Evolutionary conservation across 2,113 vertebrate genomes (phyloP).

Genomic region (Chiloscyllium plagiosum): DNA sequence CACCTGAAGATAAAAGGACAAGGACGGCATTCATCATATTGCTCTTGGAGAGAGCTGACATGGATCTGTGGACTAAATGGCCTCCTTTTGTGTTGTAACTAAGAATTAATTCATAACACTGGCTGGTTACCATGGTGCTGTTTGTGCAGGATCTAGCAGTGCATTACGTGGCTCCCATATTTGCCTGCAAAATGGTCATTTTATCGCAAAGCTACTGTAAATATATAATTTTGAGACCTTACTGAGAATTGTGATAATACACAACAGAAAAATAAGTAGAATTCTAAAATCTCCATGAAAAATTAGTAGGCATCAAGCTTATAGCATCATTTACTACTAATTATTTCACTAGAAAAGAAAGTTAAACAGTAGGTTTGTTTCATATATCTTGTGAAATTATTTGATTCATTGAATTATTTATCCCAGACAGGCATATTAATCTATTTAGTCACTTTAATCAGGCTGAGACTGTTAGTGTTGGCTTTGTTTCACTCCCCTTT

Average conservation of each 20-base stretch:
- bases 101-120: not conserved
- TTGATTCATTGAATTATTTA: not conserved
- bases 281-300: not conserved
- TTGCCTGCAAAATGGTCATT: not conserved
- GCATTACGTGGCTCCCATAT: not conserved
- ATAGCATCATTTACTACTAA: not conserved
- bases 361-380: not conserved
- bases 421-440: not conserved
- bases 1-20: not conserved
- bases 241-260: not conserved
- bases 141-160: not conserved
- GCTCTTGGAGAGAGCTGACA: not conserved
- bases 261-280: not conserved
- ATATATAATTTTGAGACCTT: not conserved
- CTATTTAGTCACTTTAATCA: slow-evolving; percentile 2
- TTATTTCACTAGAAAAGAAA: not conserved
- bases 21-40: not conserved
- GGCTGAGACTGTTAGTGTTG: not conserved
- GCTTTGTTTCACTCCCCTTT: not conserved
- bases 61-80: not conserved
- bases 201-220: not conserved
- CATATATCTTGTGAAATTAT: not conserved
- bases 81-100: not conserved
- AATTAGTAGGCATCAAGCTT: not conserved
- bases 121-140: not conserved